Evolutionary conservation across 2,888 invertebrate genomes (phyloP), one percentile per base, ranked within the genome.

Genomic region (Monochamus alternatus): DNA sequence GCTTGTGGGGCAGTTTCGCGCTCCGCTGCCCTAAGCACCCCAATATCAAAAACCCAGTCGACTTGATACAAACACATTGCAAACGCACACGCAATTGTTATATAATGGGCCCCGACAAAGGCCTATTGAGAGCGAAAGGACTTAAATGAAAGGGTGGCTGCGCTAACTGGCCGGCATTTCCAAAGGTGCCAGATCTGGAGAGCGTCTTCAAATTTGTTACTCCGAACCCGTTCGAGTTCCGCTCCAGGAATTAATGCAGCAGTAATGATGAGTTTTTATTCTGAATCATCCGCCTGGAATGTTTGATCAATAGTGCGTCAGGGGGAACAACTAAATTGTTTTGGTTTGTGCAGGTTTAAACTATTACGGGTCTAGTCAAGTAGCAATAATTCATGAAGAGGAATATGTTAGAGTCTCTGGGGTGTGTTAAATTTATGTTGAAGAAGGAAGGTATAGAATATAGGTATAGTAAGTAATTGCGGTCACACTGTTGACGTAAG

Each of bases 41-140:
- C 74, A 76, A 75, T 77, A 79, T 79, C 75, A 73, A 77, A 77
- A 77, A 79, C 76, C 73, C 75, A 76, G 75, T 73, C 78, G 78
- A 78, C 78, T 76, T 82, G 83, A 83, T 85, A 85, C 84, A 83
- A 85, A 86, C 84, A 84, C 86, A 87, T 87, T 87, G 85, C 84
- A 69, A 78, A 76, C 76, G 78, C 75, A 75, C 66, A 68, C 85
- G 85, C 87, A 87, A 87, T 87, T 86, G 87, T 86, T 86, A 84
- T 84, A 87, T 87, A 88, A 88, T 88, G 86, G 87, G 83, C 82
- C 85, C 82, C 75, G 86, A 87, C 87, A 87, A 86, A 87, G 85
- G 75, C 72, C 76, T 44, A 76, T 78, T 80, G 75, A 75, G 64
- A 47, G 71, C 70, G 68, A 74, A 75, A 75, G 70, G 74, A 66